Evolutionary conservation across 1,140 invertebrate genomes (phyloP), one percentile per base, ranked within the genome.

Genomic region (Bombus soroeensis): DNA sequence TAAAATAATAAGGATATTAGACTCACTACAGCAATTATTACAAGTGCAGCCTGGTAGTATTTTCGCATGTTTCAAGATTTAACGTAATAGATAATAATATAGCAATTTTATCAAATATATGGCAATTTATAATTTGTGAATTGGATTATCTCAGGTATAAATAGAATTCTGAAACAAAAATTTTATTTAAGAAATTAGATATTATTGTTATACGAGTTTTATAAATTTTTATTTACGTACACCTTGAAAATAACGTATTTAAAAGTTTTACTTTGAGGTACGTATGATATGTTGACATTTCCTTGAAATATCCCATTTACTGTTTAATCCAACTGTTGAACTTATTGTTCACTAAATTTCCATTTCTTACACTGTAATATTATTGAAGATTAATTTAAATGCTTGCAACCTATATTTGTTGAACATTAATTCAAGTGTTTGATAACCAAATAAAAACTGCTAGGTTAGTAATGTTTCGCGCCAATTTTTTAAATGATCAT

Each of bases 1-100:
- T 98, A 98, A 87, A 97, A 96, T 9, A 98, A 93, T 84, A 98
- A 95, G 34, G 96, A 96, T n/a, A 97, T 93, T 39, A 97, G 94
- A 93, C 97, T 97, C 18, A 97, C 89, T 80, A 96, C 90, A 32
- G 97, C 97, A 64, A 96, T 95, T 22, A 97, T 94, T 66, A 97
- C 94, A 73, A 98, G 94, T 72, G 96, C 93, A 77, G 97, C 95
- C 94, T 97, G 97, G 88, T 97, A 97, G 93, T 97, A 98, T 94
- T 97, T 97, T 93, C 96, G 96, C 97, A 98, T 98, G 74, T 59
- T 83, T 76, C 43, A 41, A 78, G 43, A 15, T 64, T 79, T 74
- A 57, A 83, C 25, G 37, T 59, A 66, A 62, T 32, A 62, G 83
- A 80, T 64, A 62, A 80, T 68, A 32, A 79, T 72, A 28, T 57